Base-by-base conservation (phyloP, 2,113 vertebrate species). In the Alligator mississippiensis region DNA sequence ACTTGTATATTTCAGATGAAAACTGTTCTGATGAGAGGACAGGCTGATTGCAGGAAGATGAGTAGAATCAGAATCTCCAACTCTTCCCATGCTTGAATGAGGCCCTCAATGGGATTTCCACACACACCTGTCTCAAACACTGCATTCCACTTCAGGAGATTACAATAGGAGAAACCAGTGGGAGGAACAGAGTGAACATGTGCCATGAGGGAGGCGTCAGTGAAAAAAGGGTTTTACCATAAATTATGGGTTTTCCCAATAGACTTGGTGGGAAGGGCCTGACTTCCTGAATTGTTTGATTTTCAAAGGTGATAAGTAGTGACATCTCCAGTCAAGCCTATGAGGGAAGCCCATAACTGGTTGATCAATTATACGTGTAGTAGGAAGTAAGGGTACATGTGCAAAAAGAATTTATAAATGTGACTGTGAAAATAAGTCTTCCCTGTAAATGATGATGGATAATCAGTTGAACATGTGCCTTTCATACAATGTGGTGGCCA, bases 311-410 rank as follows among this genome's bases (percentile, higher is more conserved):
- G 21, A 18, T 72, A 10, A 47, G 68, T 12, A 38, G 14, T 12
- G 12, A 72, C 21, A 90, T 77, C 63, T 87, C 4, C 28, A 60
- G 64, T 1, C 15, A 87, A 47, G 28, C 17, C 28, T 66, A 38
- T 75, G 62, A 60, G 16, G 14, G 6, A 24, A 72, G 22, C 18
- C 21, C 68, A 72, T 13, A 72, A 34, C 21, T 72, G 21, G 11
- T 72, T 24, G 68, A 22, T 21, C 34, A 38, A 72, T 18, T 13
- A 72, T 4, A 66, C 13, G 21, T 78, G 6, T 2, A 9, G 5
- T 57, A 8, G 34, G 4, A 24, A 14, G 3, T 7, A 18, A 60
- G 47, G 11, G 1, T 59, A 13, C 1, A 30, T 1, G 0, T 0
- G 0, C 1, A 2, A 5, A 64, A 24, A 62, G 93, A 70, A 77